Evolutionary conservation across 2,113 vertebrate genomes (phyloP).

Genomic region (Cettia cetti): DNA sequence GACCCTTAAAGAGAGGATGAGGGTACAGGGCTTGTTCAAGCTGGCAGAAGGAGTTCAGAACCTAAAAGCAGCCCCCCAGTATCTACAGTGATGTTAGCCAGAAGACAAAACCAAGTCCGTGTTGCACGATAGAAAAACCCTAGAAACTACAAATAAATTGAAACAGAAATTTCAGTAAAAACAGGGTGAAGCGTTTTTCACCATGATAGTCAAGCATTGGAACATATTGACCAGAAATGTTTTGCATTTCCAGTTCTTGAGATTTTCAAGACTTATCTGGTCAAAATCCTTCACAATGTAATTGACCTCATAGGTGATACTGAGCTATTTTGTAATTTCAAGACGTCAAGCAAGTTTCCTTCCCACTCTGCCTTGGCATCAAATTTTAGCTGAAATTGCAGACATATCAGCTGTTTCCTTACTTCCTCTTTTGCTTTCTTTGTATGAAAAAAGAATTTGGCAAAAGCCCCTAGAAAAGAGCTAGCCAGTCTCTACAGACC

Average conservation of each 20-base stretch:
- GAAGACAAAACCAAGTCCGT: not conserved
- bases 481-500: not conserved
- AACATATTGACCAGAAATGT: not conserved
- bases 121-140: not conserved
- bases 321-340: not conserved
- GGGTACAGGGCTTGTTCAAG: not conserved
- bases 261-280: not conserved
- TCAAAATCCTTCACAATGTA: not conserved
- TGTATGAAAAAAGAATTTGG: not conserved
- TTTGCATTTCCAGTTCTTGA: not conserved
- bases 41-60: not conserved
- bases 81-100: not conserved
- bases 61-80: not conserved
- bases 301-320: not conserved
- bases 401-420: not conserved
- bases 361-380: not conserved
- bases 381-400: not conserved
- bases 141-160: not conserved
- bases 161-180: not conserved
- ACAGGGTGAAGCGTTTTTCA: not conserved
- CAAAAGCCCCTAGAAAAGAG: not conserved
- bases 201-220: not conserved
- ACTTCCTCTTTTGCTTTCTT: not conserved
- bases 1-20: not conserved
- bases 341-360: not conserved